Base-by-base conservation (phyloP, 2,888 invertebrate species). In the Dioctria rufipes region DNA sequence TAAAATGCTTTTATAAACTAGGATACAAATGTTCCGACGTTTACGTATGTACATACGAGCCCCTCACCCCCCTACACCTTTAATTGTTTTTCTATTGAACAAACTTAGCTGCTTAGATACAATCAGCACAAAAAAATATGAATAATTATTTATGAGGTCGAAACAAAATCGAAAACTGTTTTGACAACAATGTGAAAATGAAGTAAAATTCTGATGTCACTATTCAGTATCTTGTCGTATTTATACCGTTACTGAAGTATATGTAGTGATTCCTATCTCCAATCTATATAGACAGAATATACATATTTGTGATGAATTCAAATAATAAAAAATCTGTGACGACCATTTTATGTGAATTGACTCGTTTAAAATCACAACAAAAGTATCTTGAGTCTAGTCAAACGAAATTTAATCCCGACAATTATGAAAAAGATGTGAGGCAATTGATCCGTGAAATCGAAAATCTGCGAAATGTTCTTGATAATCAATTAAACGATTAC, bases 341-440 rank as follows among this genome's bases (percentile, higher is more conserved):
- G 4, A 84, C 85, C 51, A 82, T 89, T 25, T 81, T 89, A 1
- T 88, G 88, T 65, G 88, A 89, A 83, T 81, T 89, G 82, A 88
- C 87, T 79, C 87, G 88, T 5, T 85, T 89, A 39, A 89, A 88
- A 84, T 86, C 88, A 0, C 89, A 89, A 82, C 88, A 88, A 85
- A 88, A 88, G 84, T 89, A 88, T 85, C 85, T 89, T 40, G 89
- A 89, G 85, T 87, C 87, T 84, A 86, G 86, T 85, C 88, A 88
- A 83, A 83, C 86, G n/a, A 87, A 86, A 84, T 83, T 88, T 71
- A 87, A 86, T 83, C 84, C 87, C n/a, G 85, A 84, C 51, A 83
- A 87, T 83, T 88, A 86, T 65, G 85, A 84, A 60, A 81, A 61
- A 63, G 80, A 80, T 37, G 66, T 54, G 63, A 58, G 49, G 66